Evolutionary conservation across 2,888 invertebrate species (phyloP), one percentile per base, ranked within the genome.

Genomic region (Drosophila birchii): DNA sequence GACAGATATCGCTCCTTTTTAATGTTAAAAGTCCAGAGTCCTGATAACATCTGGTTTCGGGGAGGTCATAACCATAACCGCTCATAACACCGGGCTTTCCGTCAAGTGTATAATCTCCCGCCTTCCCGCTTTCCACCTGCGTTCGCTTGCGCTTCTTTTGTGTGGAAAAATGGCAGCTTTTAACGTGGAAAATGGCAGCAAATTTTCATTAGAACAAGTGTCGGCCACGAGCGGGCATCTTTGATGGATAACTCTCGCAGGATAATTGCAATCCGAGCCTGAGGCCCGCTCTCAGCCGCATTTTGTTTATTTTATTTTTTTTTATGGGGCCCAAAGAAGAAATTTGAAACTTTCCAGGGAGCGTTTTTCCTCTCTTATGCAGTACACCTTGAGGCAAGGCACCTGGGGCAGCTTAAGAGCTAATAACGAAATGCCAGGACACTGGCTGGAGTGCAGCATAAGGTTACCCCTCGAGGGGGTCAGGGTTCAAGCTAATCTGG

Each of bases 201-300:
- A 67, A 86, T 70, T 85, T 77, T 81, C 71, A 81, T 85, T 77
- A 69, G 68, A 60, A 60, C 81, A 76, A 75, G 76, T 69, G 78
- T 41, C 32, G 32, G n/a, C 47, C 8, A 12, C 41, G 61, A 55
- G 43, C 45, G 56, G 51, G 29, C 66, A 58, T 60, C 61, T 63
- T 66, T 86, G 82, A 83, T 74, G 88, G 83, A 83, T 82, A 82
- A 82, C 83, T 78, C 76, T 70, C 76, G 57, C 44, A 26, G 75
- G 69, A 88, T 83, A 83, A 83, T 83, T 83, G 88, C 83, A 83
- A 86, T 76, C 58, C 55, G 83, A 79, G 77, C 68, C 76, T 39
- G 41, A 20, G 55, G 45, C 56, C 29, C 29, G n/a, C n/a, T n/a
- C 29, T 12, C 1, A 5, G 26, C 9, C 23, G 16, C 12, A 29